Evolutionary conservation across 2,113 vertebrate species (phyloP).

Genomic region (Salvelinus namaycush): DNA sequence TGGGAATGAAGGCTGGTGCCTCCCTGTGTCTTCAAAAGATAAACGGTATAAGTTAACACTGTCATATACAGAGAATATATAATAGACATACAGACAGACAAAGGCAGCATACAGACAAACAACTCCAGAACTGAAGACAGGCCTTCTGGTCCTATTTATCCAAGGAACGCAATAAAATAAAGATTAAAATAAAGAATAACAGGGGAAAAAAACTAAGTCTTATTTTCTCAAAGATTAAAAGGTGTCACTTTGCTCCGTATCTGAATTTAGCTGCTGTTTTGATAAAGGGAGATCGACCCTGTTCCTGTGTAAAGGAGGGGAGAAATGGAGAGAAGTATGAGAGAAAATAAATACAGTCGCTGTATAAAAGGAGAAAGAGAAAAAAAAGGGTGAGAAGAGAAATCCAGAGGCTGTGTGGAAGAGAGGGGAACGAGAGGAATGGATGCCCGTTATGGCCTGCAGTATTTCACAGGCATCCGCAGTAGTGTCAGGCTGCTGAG

Average conservation of each 20-base stretch:
- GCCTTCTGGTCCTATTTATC: too few species aligned
- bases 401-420: not conserved
- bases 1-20: slow-evolving; percentile 70
- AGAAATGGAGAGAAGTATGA: not conserved
- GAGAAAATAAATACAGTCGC: not conserved
- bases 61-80: slow-evolving; percentile 7
- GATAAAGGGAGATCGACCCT: not conserved
- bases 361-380: not conserved
- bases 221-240: not conserved
- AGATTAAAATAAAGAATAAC: not conserved
- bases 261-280: not conserved
- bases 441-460: slow-evolving; percentile 11
- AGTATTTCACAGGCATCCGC: slow-evolving; percentile 36
- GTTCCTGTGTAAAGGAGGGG: not conserved
- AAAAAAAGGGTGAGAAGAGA: not conserved
- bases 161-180: too few species aligned
- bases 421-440: not conserved
- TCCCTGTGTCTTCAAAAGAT: slow-evolving; percentile 68
- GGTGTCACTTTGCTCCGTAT: not conserved
- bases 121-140: not conserved
- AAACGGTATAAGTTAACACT: slow-evolving; percentile 33
- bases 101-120: not conserved
- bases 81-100: not conserved
- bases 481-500: not conserved
- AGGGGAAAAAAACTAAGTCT: too few species aligned